Evolutionary conservation across 2,888 invertebrate genomes (phyloP).

Genomic region (Sisyra terminalis): DNA sequence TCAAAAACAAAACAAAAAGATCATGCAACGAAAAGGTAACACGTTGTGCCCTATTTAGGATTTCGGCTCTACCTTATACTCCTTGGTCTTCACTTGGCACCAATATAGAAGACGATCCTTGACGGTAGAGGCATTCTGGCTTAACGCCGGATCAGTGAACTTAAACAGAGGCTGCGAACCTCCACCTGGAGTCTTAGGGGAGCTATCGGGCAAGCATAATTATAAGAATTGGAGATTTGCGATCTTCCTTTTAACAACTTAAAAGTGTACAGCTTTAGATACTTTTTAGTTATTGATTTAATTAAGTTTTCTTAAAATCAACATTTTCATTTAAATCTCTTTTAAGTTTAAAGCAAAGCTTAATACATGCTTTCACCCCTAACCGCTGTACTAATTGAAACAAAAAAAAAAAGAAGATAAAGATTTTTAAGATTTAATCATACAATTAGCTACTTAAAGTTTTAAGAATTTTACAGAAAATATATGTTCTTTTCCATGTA

Average conservation of each 20-base stretch:
- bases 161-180: slow-evolving; percentile 62
- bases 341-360: not conserved
- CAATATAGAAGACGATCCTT: slow-evolving; percentile 94
- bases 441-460: not conserved
- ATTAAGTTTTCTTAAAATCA: not conserved
- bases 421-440: no score
- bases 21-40: slow-evolving; percentile 10
- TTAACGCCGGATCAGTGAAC: slow-evolving; percentile 82
- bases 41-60: not conserved
- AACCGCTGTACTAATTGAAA: not conserved
- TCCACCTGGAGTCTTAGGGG: slow-evolving; percentile 52
- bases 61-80: slow-evolving; percentile 67
- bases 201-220: slow-evolving; percentile 32
- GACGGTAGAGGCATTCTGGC: slow-evolving; percentile 83
- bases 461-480: not conserved
- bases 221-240: not conserved
- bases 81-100: slow-evolving; percentile 94
- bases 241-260: not conserved
- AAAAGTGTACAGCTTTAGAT: not conserved
- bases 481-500: not conserved
- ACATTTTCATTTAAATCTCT: not conserved
- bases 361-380: not conserved
- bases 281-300: not conserved
- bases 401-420: no score
- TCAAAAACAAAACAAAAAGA: slow-evolving; percentile 10